Conservation (phyloP, 2,888 invertebrate species). For the Synanthedon andrenaeformis region DNA sequence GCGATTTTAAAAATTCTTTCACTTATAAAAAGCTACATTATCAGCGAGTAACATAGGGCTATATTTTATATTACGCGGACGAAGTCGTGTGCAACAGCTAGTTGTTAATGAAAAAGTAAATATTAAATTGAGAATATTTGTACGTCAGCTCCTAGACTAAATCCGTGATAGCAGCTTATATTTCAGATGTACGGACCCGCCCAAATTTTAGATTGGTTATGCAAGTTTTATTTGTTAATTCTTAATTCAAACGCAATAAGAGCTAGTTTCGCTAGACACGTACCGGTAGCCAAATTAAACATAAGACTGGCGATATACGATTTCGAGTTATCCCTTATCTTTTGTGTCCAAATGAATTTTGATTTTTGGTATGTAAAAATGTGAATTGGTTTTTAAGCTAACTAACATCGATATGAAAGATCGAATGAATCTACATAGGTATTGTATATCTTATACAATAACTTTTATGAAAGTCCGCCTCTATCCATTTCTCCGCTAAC, state of each 20-base stretch:
- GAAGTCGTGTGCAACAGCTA: no score
- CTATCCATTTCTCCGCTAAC: no score
- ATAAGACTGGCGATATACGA: not conserved
- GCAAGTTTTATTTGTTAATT: not conserved
- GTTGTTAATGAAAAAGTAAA: no score
- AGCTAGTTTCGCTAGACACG: not conserved
- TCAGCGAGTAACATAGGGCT: no score
- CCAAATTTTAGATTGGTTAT: conserved; percentile 49
- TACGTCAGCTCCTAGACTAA: conserved; percentile 16
- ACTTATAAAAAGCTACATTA: no score
- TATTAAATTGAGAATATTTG: not conserved
- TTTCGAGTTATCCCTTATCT: not conserved
- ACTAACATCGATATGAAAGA: not conserved
- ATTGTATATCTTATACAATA: no score
- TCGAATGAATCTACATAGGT: no score
- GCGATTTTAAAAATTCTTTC: no score
- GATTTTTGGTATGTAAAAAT: not conserved
- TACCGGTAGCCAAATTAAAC: not conserved
- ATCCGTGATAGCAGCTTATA: conserved; percentile 41
- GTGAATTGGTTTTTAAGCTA: not conserved
- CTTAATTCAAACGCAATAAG: not conserved
- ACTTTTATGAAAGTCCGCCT: no score
- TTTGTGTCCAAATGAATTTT: not conserved
- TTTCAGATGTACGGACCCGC: conserved; percentile 42
- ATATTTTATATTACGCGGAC: no score